Conservation (phyloP, 2,113 vertebrate genomes). For the Perccottus glenii region DNA sequence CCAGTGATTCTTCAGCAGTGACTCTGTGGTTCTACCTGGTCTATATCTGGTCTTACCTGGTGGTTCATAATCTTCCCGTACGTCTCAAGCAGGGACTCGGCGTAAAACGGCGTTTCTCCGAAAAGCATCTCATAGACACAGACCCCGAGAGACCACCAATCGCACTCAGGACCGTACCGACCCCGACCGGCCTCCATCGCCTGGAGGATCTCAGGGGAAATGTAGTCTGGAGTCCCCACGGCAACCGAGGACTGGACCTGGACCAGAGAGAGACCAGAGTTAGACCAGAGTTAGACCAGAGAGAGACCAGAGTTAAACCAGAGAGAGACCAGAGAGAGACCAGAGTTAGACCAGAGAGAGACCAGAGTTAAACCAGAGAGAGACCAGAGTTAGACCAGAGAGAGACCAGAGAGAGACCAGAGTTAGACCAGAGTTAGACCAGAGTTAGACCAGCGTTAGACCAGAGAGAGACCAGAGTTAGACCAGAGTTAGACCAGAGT, state of each 20-base stretch:
- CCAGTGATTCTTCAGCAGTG: no score
- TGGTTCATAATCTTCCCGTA: slow-evolving; percentile 99
- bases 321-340: no score
- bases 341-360: no score
- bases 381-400: no score
- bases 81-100: slow-evolving; percentile 94
- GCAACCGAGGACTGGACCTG: slow-evolving; percentile 97
- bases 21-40: background rate
- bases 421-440: no score
- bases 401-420: no score
- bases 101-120: slow-evolving; percentile 95
- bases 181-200: slow-evolving; percentile 99
- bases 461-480: no score
- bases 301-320: no score
- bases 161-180: slow-evolving; percentile 93
- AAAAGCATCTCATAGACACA: slow-evolving; percentile 99
- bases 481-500: no score
- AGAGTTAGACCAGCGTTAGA: no score
- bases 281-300: background rate
- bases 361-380: no score
- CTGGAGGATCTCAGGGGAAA: slow-evolving; percentile 97
- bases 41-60: slow-evolving; percentile 75
- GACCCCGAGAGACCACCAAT: slow-evolving; percentile 98
- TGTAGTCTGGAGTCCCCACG: slow-evolving; percentile 96
- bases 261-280: background rate